phyloP scores from a whole-genome alignment of 2,888 invertebrate genomes.

The Diplolepis rosae region DNA sequence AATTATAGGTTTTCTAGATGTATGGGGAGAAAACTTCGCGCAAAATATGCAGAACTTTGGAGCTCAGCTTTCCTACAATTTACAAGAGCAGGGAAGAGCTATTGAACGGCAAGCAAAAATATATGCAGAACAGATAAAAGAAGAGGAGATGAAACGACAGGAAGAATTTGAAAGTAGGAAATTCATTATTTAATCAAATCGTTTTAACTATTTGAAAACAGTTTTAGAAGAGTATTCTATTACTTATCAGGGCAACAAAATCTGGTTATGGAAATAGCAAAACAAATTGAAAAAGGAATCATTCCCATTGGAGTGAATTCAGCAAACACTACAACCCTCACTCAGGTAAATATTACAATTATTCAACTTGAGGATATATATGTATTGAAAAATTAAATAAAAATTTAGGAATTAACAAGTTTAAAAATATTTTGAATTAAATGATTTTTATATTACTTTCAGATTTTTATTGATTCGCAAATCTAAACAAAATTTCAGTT shows the following conservation, averaged over 20 bases:
- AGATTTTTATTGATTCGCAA: too few relatives aligned
- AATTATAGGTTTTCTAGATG: not conserved
- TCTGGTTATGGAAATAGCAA: not conserved
- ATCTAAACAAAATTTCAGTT: not conserved
- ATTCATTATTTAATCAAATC: not conserved
- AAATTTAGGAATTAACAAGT: too few relatives aligned
- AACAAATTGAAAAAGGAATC: not conserved
- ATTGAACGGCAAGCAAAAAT: not conserved
- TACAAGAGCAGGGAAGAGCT: not conserved
- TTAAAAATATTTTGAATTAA: not conserved
- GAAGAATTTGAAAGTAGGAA: conserved; percentile 6
- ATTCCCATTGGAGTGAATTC: not conserved
- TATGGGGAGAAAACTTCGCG: not conserved
- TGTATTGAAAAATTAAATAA: too few relatives aligned
- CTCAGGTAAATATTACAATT: not conserved
- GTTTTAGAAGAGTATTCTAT: not conserved
- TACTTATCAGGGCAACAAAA: not conserved
- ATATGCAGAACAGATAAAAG: not conserved
- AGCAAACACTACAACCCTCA: not conserved
- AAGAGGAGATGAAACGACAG: not conserved
- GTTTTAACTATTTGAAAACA: not conserved
- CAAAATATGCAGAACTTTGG: not conserved
- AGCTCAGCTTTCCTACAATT: not conserved
- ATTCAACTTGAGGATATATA: too few relatives aligned
- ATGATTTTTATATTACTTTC: not conserved